Evolutionary conservation across 2,113 vertebrate genomes (phyloP).

Genomic region (Pomatorhinus ruficollis): DNA sequence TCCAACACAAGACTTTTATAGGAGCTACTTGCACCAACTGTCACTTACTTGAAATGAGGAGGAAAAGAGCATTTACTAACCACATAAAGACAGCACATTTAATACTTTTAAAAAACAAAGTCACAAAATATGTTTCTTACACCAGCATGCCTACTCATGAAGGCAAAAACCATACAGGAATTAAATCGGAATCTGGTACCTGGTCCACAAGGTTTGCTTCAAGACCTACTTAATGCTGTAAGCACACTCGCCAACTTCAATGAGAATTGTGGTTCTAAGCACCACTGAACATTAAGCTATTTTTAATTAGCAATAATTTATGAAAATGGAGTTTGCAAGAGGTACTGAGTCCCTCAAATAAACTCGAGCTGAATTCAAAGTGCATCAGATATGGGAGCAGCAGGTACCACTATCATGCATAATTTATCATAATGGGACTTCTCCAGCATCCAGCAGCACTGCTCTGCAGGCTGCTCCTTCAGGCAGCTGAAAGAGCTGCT

Average conservation of each 20-base stretch:
- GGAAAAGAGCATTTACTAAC: background rate
- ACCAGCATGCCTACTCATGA: background rate
- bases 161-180: background rate
- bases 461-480: background rate
- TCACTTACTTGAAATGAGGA: background rate
- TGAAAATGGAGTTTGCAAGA: background rate
- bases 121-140: background rate
- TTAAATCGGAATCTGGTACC: background rate
- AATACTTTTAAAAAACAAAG: background rate
- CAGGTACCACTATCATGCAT: background rate
- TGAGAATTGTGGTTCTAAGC: background rate
- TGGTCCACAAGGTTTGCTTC: background rate
- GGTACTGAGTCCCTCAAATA: background rate
- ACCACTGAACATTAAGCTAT: background rate
- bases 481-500: background rate
- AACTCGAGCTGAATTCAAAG: background rate
- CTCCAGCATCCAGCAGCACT: background rate
- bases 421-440: background rate
- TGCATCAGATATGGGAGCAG: background rate
- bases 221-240: background rate
- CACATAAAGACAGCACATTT: background rate
- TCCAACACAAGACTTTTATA: background rate
- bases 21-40: background rate
- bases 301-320: conserved; percentile 30
- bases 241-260: background rate